Base-by-base conservation (phyloP, 1,140 invertebrate genomes). In the Ctenoplectra terminalis region DNA sequence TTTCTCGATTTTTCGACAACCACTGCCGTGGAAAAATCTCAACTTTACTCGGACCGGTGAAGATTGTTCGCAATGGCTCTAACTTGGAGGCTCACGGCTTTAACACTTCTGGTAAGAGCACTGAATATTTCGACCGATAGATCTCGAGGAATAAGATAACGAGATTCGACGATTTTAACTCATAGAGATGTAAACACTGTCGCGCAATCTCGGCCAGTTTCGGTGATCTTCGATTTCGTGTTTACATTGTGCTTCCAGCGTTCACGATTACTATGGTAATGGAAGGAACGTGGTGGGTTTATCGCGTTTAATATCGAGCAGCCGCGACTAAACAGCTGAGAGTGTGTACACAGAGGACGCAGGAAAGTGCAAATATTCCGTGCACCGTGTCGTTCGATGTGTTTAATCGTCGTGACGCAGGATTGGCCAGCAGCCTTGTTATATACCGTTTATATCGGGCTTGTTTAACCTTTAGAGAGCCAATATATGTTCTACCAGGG, bases 61-160 rank as follows among this genome's bases (percentile, higher is more conserved):
- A 9, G 4, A 31, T n/a, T 29, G 1, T 20, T 3, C 15, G 15
- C 48, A 13, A 86, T 86, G 85, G 69, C 83, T 46, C 20, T 82
- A 4, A 40, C 70, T 7, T 70, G 79, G 69, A 50, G 64, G 0
- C 17, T 85, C 40, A 11, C 70, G n/a, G 40, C 48, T 15, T n/a
- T 56, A n/a, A 43, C 37, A n/a, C 43, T 63, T 50, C 31, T 82
- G 85, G 83, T 86, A 78, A 60, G 82, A n/a, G 13, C n/a, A 66
- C 15, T 26, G 23, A 40, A 15, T 26, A 0, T 17, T 37, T 20
- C 3, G n/a, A 76, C 29, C 40, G 23, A 40, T 37, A 15, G 2
- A 11, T 52, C 13, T 78, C 29, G 17, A 15, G 34, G 31, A 3
- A 50, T 31, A 80, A n/a, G n/a, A n/a, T n/a, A n/a, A n/a, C n/a